Evolutionary conservation across 2,797 vertebrate species (phyloP).

Genomic region (Sebastes matsubarae): DNA sequence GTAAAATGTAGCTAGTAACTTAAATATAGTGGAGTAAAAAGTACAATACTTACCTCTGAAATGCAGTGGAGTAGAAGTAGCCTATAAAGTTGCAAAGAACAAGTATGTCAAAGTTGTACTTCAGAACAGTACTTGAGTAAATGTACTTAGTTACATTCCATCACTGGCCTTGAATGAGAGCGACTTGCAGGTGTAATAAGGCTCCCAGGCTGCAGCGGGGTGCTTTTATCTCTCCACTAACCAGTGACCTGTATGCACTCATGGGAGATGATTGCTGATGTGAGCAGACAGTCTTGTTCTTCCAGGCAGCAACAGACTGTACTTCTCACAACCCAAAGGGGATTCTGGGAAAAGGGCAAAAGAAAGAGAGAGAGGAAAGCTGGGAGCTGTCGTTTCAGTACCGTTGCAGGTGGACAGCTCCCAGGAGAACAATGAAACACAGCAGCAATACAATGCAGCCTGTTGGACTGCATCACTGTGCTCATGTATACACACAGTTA

Average conservation of each 20-base stretch:
- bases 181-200: not conserved
- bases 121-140: too few species aligned
- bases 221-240: conserved; percentile 6
- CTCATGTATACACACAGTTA: not conserved
- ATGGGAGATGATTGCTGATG: conserved; percentile 9
- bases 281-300: not conserved
- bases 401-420: conserved; percentile 44
- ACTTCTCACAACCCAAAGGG: not conserved
- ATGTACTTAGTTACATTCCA: too few species aligned
- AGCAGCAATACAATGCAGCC: not conserved
- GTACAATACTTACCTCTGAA: too few species aligned
- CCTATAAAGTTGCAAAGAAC: too few species aligned
- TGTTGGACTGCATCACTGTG: not conserved
- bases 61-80: too few species aligned
- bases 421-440: conserved; percentile 6
- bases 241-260: conserved; percentile 7
- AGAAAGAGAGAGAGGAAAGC: not conserved
- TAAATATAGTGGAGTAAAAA: too few species aligned
- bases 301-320: not conserved
- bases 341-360: not conserved
- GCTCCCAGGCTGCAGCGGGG: not conserved
- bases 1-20: too few species aligned
- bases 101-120: too few species aligned
- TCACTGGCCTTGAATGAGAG: not conserved
- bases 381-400: conserved; percentile 33